Evolutionary conservation across 2,113 vertebrate species (phyloP).

Genomic region (Nothoprocta pentlandii): DNA sequence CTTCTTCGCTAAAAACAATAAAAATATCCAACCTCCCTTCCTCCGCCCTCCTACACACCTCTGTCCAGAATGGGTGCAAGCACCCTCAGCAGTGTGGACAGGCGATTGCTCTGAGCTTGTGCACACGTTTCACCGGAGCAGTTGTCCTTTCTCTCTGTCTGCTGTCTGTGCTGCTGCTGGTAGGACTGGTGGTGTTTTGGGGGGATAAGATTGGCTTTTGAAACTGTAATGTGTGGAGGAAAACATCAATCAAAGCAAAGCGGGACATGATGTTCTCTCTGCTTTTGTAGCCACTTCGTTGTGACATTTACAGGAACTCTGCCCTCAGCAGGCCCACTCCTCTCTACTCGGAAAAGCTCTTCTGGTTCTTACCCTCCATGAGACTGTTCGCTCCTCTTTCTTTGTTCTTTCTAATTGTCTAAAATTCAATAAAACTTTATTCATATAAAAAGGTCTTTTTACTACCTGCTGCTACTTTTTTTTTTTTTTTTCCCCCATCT

Average conservation of each 20-base stretch:
- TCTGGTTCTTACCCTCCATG: constrained; percentile 56
- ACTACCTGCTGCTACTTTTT: constrained; percentile 2
- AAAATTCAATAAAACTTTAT: constrained; percentile 85
- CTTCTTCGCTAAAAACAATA: constrained; percentile 61
- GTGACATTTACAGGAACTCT: constrained; percentile 68
- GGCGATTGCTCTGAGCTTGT: background rate
- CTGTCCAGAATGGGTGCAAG: background rate
- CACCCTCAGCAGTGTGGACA: background rate
- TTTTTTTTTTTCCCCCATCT: background rate
- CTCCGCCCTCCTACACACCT: background rate
- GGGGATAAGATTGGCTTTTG: constrained; percentile 24
- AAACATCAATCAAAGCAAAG: constrained; percentile 6
- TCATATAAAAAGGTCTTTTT: constrained; percentile 75
- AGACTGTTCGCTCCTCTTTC: constrained; percentile 78
- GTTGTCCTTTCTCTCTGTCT: background rate
- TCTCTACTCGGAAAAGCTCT: constrained; percentile 51
- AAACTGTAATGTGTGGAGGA: background rate
- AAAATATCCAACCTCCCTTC: background rate
- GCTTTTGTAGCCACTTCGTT: constrained; percentile 73
- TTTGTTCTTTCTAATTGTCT: constrained; percentile 85
- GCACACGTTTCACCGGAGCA: background rate
- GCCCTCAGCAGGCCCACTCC: constrained; percentile 32
- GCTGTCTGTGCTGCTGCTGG: background rate
- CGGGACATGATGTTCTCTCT: constrained; percentile 35
- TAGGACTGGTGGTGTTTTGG: background rate